A percentile compares a stretch with the other conserved stretches of the same genome.
These are phyloP conservation scores for Mellivora capensis DNA, from an alignment of 2,113 vertebrate genomes.

Conservation along the genomic window DNA sequence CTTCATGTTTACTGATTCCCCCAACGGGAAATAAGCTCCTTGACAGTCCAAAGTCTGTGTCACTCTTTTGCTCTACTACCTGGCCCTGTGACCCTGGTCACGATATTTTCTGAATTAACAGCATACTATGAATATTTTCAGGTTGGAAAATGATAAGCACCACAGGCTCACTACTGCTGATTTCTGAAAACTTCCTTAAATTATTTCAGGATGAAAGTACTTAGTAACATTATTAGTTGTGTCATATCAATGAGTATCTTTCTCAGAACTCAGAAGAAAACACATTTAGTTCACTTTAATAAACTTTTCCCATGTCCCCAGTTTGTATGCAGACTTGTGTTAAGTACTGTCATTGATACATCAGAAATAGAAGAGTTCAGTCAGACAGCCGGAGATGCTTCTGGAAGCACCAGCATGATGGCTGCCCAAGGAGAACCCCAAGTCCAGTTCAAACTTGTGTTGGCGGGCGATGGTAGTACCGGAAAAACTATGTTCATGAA, in stretches of 20 bases:
- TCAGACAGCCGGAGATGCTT: not conserved
- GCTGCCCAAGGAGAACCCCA: not conserved
- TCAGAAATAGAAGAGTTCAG: not conserved
- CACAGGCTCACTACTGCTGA: not conserved
- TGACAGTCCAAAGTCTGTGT: not conserved
- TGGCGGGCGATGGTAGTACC: not conserved
- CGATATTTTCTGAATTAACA: not conserved
- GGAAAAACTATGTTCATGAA: not conserved
- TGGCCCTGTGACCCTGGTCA: not conserved
- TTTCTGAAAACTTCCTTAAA: not conserved
- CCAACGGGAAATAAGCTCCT: not conserved
- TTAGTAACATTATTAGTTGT: not conserved
- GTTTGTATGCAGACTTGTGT: not conserved
- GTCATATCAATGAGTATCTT: not conserved
- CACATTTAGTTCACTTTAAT: not conserved
- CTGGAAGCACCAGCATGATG: not conserved
- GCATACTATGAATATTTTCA: not conserved
- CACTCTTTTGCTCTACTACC: not conserved
- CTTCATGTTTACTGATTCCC: not conserved
- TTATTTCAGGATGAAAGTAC: not conserved
- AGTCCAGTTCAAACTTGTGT: not conserved
- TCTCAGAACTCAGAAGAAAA: constrained; percentile 10
- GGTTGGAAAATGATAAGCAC: not conserved
- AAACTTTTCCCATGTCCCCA: not conserved
- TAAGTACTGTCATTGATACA: not conserved